A percentile compares a stretch with the other conserved stretches of the same genome.
Evolutionary conservation across 2,888 invertebrate species (phyloP).

Genomic region (Vanessa cardui): DNA sequence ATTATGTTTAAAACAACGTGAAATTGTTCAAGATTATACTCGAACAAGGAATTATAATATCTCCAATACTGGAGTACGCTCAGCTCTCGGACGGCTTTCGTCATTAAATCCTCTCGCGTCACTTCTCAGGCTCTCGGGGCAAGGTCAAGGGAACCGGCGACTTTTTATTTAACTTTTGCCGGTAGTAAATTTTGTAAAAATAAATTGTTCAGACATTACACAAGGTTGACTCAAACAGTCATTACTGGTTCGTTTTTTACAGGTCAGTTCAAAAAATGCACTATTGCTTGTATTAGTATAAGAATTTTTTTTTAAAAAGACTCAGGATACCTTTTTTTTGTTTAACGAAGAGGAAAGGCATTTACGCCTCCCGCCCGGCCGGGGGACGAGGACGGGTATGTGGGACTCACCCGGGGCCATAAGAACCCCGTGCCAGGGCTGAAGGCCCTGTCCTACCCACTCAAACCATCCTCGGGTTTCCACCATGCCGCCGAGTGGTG

Average conservation of each 20-base stretch:
- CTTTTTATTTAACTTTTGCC: background rate
- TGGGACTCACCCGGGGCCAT: too few relatives aligned
- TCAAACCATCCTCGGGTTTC: too few relatives aligned
- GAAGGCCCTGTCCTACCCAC: too few relatives aligned
- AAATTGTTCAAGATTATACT: background rate
- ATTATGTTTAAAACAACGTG: background rate
- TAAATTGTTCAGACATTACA: background rate
- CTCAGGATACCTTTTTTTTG: too few relatives aligned
- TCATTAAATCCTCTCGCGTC: conserved; percentile 14
- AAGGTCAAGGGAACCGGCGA: conserved; percentile 12
- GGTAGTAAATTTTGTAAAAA: background rate
- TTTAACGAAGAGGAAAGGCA: too few relatives aligned
- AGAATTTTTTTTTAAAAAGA: too few relatives aligned
- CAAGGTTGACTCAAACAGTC: background rate
- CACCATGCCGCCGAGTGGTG: too few relatives aligned
- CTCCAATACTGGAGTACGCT: background rate
- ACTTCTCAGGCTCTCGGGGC: conserved; percentile 1
- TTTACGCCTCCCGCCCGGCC: too few relatives aligned
- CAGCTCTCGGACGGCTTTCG: background rate
- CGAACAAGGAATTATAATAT: background rate
- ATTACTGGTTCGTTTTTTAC: too few relatives aligned
- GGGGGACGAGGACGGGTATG: too few relatives aligned
- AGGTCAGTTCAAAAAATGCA: background rate
- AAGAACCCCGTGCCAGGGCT: too few relatives aligned
- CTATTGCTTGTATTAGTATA: too few relatives aligned